Evolutionary conservation across 2,797 vertebrate species (phyloP).

Genomic region (Mycteria americana): DNA sequence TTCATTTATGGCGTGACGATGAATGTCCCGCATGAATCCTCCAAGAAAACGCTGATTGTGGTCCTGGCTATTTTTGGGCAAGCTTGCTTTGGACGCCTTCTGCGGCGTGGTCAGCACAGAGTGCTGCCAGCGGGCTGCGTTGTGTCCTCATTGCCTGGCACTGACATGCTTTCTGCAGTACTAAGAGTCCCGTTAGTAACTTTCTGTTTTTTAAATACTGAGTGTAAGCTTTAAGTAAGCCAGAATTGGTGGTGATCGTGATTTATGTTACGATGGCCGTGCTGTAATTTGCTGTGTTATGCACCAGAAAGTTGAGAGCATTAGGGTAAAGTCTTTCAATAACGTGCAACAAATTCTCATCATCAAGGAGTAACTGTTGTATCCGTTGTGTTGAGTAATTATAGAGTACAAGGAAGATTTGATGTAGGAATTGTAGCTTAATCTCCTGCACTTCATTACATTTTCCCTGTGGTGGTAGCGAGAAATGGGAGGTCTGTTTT

Average conservation of each 20-base stretch:
- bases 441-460: background rate
- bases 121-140: background rate
- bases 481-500: conserved; percentile 33
- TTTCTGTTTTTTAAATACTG: background rate
- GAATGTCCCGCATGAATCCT: background rate
- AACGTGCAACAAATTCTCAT: background rate
- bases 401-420: conserved; percentile 4
- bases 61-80: background rate
- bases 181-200: background rate
- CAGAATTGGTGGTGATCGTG: background rate
- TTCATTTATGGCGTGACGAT: background rate
- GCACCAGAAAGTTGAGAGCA: conserved; percentile 5
- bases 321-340: background rate
- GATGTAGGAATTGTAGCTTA: conserved; percentile 1
- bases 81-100: background rate
- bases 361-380: background rate
- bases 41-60: background rate
- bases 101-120: background rate
- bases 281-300: background rate
- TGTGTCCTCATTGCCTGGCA: background rate
- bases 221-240: background rate
- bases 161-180: background rate
- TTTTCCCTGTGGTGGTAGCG: background rate
- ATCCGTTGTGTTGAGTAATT: conserved; percentile 28
- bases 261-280: background rate